Base-by-base conservation (phyloP, 2,888 invertebrate species). In the Strigamia crassipes region DNA sequence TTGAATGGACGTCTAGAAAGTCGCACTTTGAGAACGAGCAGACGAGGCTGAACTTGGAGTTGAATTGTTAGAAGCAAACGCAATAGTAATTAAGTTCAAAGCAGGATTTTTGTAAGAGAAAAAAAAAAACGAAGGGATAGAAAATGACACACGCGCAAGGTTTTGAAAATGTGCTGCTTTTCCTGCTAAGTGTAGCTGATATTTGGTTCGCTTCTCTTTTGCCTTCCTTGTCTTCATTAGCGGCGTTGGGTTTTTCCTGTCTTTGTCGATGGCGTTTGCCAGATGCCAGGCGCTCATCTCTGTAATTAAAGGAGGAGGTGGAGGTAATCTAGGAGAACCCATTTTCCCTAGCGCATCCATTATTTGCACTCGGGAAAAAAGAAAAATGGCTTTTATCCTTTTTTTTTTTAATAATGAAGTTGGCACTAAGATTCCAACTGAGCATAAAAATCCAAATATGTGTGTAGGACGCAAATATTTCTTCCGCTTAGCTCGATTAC, bases 231-330 rank as follows among this genome's bases (percentile, higher is more conserved):
- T 66, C 66, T 66, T 66, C 66, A 31, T 73, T 73, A 73, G 13
- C 13, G 31, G 27, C 23, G 12, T 73, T 73, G 23, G 10, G 73
- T 73, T 73, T 73, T 73, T 73, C 27, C 73, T 73, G 73, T 73
- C 27, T 31, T 27, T 31, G 27, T 12, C 31, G 73, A 73, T 73
- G 73, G 73, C 73, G 73, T 73, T 73, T 73, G 73, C 27, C 73
- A 73, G 73, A 73, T 73, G 73, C 73, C 73, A 73, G 73, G 31
- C 73, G 73, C 73, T 73, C 73, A 73, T 73, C 73, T 73, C 31
- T 31, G 73, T 73, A 73, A 73, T 73, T 73, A 73, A 73, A 73
- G 73, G 73, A 73, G 31, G 73, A 66, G 73, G 73, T 73, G 73
- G 73, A 73, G 73, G 73, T 73, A 27, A 73, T 73, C 27, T 73